Conservation (phyloP, 2,888 invertebrate species). For the Trichogramma evanescens region DNA sequence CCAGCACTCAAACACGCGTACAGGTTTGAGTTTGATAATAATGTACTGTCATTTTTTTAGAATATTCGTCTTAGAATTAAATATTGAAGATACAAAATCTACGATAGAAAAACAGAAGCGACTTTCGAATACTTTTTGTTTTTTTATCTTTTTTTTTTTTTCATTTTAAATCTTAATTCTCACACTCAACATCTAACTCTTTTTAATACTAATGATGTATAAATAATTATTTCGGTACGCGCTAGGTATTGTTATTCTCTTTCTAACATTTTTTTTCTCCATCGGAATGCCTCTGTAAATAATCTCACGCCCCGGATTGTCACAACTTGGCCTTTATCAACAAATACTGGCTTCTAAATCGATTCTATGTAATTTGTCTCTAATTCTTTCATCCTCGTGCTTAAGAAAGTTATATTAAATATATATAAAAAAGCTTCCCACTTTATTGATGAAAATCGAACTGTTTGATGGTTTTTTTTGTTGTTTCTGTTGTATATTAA, state of each 20-base stretch:
- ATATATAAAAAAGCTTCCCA: neutral
- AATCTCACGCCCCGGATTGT: conserved; percentile 38
- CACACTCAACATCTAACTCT: conserved; percentile 41
- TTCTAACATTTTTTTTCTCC: conserved; percentile 22
- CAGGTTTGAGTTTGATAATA: too few species aligned
- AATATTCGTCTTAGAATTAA: conserved; percentile 35
- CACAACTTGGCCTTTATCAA: conserved; percentile 36
- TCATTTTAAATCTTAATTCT: conserved; percentile 8
- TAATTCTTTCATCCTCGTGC: neutral
- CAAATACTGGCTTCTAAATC: conserved; percentile 22
- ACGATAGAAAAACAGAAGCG: conserved; percentile 47
- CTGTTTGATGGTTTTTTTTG: neutral
- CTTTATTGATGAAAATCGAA: neutral
- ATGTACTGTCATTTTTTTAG: conserved; percentile 25
- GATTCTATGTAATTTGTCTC: neutral
- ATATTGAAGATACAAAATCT: conserved; percentile 48
- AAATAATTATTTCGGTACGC: conserved; percentile 7
- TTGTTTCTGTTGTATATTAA: too few species aligned
- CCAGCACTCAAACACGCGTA: too few species aligned
- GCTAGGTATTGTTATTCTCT: conserved; percentile 10
- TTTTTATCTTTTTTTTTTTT: conserved; percentile 22
- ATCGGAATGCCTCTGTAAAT: conserved; percentile 32
- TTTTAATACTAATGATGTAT: conserved; percentile 24
- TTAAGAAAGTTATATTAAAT: too few species aligned
- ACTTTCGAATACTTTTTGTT: conserved; percentile 33